Evolutionary conservation across 1,140 invertebrate species (phyloP).

Genomic region (Leptestheria dahalacensis): DNA sequence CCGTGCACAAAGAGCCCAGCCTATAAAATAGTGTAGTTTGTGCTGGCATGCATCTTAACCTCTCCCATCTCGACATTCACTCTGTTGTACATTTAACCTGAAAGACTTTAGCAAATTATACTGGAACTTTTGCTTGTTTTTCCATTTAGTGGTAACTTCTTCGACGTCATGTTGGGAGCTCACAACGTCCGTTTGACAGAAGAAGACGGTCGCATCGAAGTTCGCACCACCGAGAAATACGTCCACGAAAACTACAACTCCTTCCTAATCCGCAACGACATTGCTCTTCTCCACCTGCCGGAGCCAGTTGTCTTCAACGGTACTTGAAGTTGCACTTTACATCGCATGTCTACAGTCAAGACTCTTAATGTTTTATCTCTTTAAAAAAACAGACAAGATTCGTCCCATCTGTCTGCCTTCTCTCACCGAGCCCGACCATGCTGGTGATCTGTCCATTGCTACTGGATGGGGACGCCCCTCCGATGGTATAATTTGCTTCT

Average conservation of each 20-base stretch:
- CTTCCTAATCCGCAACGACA: slow-evolving; percentile 32
- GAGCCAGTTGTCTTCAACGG: slow-evolving; percentile 32
- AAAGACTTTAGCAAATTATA: too few relatives aligned
- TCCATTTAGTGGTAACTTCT: background rate
- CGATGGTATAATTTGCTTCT: slow-evolving; percentile 10
- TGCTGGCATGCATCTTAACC: too few relatives aligned
- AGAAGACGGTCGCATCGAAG: slow-evolving; percentile 13
- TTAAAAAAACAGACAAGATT: slow-evolving; percentile 30
- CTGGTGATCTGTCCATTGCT: slow-evolving; percentile 27
- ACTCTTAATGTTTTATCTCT: background rate
- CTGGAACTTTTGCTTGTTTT: background rate
- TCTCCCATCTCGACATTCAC: too few relatives aligned
- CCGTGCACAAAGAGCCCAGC: too few relatives aligned
- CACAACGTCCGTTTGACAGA: slow-evolving; percentile 9
- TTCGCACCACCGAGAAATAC: slow-evolving; percentile 25
- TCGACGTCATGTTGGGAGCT: slow-evolving; percentile 9
- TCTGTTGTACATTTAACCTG: too few relatives aligned
- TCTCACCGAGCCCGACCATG: slow-evolving; percentile 28
- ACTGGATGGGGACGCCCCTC: slow-evolving; percentile 24
- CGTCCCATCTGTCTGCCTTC: slow-evolving; percentile 30
- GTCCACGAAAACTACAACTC: slow-evolving; percentile 34
- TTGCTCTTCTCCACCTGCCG: slow-evolving; percentile 37
- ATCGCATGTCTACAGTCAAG: background rate
- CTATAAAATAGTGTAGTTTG: too few relatives aligned
- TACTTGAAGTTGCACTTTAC: slow-evolving; percentile 17